These are phyloP conservation scores for Desmodus rotundus DNA, from an alignment of 2,113 vertebrate species.

Conservation along the genomic window DNA sequence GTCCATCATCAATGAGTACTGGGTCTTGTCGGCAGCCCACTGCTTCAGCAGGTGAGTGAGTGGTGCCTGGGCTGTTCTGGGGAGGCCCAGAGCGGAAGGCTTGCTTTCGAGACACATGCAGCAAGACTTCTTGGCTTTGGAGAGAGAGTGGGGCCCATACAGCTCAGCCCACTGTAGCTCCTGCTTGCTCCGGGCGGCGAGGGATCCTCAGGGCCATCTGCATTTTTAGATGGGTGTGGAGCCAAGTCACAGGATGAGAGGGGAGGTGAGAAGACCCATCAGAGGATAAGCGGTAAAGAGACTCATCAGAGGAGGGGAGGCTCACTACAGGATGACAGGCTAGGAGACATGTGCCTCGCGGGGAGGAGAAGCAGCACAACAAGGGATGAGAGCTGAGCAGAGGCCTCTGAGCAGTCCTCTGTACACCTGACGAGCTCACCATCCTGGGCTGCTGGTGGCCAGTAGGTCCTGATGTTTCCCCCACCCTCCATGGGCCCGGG, in stretches of 20 bases:
- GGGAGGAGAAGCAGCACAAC: background rate
- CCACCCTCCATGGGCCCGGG: background rate
- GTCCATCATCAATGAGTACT: constrained; percentile 63
- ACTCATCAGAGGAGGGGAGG: no score
- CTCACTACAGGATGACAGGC: background rate
- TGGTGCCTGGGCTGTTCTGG: rapidly evolving
- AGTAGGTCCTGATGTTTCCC: background rate
- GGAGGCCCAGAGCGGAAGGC: no score
- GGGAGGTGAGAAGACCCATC: background rate
- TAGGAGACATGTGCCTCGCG: background rate
- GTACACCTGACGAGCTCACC: background rate
- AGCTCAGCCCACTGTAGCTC: background rate
- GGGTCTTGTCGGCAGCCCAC: constrained; percentile 80
- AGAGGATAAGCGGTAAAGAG: background rate
- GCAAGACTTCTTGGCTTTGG: background rate
- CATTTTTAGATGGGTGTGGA: background rate
- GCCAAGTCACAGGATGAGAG: background rate
- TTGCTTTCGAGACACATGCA: rapidly evolving
- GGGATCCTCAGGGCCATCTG: background rate
- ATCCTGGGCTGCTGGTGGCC: background rate
- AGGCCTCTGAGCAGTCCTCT: background rate
- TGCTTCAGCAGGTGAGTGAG: constrained; percentile 73
- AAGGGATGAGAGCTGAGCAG: background rate
- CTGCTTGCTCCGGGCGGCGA: no score
- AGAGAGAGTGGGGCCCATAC: background rate